phyloP scores from a whole-genome alignment of 2,797 vertebrate species.

The Micropoecilia bifurca region DNA sequence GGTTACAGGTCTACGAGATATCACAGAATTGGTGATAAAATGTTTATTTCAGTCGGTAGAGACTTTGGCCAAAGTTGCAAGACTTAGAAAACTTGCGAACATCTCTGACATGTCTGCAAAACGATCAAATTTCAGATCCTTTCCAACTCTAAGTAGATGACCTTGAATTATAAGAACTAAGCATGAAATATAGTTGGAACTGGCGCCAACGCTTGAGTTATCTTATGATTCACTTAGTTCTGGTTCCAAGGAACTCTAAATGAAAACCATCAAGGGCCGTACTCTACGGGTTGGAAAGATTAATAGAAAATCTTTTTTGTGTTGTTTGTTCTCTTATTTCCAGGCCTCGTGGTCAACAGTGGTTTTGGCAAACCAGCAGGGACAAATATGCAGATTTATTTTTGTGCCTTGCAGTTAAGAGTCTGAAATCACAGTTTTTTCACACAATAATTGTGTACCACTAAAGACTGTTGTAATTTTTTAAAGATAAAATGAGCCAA shows the following conservation, averaged over 20 bases:
- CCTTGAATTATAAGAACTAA: background rate
- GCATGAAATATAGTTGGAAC: background rate
- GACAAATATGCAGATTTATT: background rate
- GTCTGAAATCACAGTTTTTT: constrained; percentile 1
- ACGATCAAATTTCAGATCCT: background rate
- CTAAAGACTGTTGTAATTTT: background rate
- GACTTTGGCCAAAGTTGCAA: background rate
- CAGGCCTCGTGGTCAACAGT: background rate
- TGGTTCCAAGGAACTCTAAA: background rate
- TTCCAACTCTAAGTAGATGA: background rate
- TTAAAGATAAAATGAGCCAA: background rate
- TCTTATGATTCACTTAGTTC: background rate
- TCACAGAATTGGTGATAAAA: background rate
- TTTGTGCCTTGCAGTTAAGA: background rate
- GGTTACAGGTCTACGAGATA: too few relatives aligned
- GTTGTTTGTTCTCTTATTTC: background rate
- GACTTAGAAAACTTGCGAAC: background rate
- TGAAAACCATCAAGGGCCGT: background rate
- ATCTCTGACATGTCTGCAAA: background rate
- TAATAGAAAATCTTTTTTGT: background rate
- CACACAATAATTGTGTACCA: constrained; percentile 1
- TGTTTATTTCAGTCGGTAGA: background rate
- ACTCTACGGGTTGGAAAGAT: background rate
- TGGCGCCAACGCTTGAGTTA: background rate
- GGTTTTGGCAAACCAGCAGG: background rate